Evolutionary conservation across 2,113 vertebrate species (phyloP).

Genomic region (Sorex fumeus): DNA sequence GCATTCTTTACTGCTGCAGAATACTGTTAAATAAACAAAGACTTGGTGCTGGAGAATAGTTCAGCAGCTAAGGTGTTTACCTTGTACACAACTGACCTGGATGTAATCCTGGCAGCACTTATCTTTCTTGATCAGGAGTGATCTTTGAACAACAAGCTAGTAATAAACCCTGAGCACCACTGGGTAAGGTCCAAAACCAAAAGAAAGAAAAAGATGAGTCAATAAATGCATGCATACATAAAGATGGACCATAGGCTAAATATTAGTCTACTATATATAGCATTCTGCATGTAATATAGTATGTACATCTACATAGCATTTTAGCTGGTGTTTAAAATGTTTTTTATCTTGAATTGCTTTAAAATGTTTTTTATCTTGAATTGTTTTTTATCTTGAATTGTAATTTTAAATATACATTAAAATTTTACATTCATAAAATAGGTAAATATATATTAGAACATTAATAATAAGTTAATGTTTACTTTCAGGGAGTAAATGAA

Average conservation of each 20-base stretch:
- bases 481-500: background rate
- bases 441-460: background rate
- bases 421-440: background rate
- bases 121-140: too few species aligned
- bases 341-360: slow-evolving; percentile 4
- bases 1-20: background rate
- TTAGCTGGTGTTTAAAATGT: background rate
- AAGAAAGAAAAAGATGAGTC: too few species aligned
- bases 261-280: background rate
- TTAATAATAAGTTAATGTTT: background rate
- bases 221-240: too few species aligned
- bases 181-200: too few species aligned
- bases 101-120: too few species aligned
- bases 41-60: background rate
- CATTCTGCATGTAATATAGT: background rate
- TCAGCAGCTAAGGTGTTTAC: too few species aligned
- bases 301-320: background rate
- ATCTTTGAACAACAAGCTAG: too few species aligned
- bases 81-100: too few species aligned
- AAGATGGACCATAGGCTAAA: background rate
- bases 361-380: slow-evolving; percentile 42
- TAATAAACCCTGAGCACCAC: too few species aligned
- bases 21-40: slow-evolving; percentile 26
- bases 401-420: slow-evolving; percentile 19
- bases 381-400: too few species aligned